Evolutionary conservation across 2,113 vertebrate genomes (phyloP).

Genomic region (sheep (Ovis aries)): ARS-UI_Ramb_v3.0 NC_056058.1:15779501-15780000

Average conservation of each 20-base stretch:
- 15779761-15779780: not conserved
- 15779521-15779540: not conserved
- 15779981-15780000: not conserved
- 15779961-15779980: not conserved
- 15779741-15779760: not conserved
- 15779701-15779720: not conserved
- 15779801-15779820: not conserved
- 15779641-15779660: not conserved
- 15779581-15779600: not conserved
- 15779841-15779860: not conserved
- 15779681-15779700: not conserved
- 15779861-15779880: not conserved
- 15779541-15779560: not conserved
- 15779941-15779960: not conserved
- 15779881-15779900: not conserved
- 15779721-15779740: not conserved
- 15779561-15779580: rapidly evolving
- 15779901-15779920: not conserved
- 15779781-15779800: not conserved
- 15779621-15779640: not conserved
- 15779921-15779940: no score
- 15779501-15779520: not conserved
- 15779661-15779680: not conserved
- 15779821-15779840: not conserved
- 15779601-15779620: not conserved